phyloP scores from a whole-genome alignment of 64 coral and sea anemone genomes.

The Stichodactyla mertensii region DNA sequence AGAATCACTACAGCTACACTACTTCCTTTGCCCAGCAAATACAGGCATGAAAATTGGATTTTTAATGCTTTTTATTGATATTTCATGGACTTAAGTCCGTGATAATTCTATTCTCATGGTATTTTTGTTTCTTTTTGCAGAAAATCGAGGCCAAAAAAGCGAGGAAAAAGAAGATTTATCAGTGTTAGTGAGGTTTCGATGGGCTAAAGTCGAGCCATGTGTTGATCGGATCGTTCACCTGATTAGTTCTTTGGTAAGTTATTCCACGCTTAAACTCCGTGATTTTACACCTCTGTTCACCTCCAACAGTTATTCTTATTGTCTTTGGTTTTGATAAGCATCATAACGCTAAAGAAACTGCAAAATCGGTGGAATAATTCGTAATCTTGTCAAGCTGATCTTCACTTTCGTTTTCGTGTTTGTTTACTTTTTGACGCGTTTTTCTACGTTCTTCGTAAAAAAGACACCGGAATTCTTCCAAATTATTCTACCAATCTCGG shows the following conservation, averaged over 20 bases:
- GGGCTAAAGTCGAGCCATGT: constrained; percentile 63
- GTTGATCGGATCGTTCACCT: constrained; percentile 58
- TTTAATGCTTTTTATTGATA: neutral
- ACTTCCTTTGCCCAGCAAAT: constrained; percentile 45
- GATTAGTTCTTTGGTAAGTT: constrained; percentile 71
- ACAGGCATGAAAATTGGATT: constrained; percentile 9
- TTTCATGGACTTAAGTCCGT: neutral
- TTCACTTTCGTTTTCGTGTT: constrained; percentile 8
- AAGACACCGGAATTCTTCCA: neutral
- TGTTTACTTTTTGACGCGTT: constrained; percentile 2
- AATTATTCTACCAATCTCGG: neutral
- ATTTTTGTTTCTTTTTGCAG: neutral
- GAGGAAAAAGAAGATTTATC: neutral
- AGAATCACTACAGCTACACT: constrained; percentile 60
- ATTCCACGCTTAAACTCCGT: neutral
- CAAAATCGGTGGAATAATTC: neutral
- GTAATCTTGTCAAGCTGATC: constrained; percentile 1
- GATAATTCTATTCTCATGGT: neutral
- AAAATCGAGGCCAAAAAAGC: neutral
- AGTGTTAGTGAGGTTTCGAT: constrained; percentile 55
- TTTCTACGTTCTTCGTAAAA: neutral
- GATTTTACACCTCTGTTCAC: neutral
- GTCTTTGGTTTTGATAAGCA: neutral
- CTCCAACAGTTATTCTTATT: neutral
- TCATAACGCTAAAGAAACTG: neutral